A percentile compares a stretch with the other conserved stretches of the same genome.
These are phyloP conservation scores for Acronicta aceris DNA, from an alignment of 2,888 invertebrate species.

Conservation along the genomic window DNA sequence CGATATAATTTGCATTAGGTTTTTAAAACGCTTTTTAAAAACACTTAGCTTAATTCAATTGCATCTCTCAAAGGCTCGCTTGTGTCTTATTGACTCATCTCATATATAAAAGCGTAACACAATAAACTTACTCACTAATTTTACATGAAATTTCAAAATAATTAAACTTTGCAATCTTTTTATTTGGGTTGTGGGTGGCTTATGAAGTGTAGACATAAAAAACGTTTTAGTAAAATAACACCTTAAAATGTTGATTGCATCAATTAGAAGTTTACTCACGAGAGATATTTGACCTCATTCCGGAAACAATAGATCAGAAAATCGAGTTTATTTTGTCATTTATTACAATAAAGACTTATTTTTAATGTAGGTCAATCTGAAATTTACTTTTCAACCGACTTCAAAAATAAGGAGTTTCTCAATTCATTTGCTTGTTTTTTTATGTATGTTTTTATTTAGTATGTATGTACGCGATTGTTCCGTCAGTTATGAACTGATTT, in stretches of 20 bases:
- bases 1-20: neutral
- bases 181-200: no score
- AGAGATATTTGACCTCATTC: constrained; percentile 3
- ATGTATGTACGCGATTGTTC: no score
- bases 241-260: constrained; percentile 8
- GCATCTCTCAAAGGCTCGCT: neutral
- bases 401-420: no score
- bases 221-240: neutral
- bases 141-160: no score
- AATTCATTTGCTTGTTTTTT: no score
- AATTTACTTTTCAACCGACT: no score
- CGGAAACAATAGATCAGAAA: constrained; percentile 3
- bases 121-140: no score
- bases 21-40: neutral
- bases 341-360: neutral
- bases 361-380: neutral
- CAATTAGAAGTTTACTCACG: constrained; percentile 8
- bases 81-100: neutral
- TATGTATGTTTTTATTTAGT: no score
- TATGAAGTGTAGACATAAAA: no score
- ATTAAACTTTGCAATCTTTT: no score
- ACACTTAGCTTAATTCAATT: neutral
- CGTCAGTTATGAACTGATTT: no score
- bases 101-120: no score
- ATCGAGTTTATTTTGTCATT: neutral